These are phyloP conservation scores for Podocnemis expansa DNA, from an alignment of 2,113 vertebrate genomes.

Conservation along the genomic window DNA sequence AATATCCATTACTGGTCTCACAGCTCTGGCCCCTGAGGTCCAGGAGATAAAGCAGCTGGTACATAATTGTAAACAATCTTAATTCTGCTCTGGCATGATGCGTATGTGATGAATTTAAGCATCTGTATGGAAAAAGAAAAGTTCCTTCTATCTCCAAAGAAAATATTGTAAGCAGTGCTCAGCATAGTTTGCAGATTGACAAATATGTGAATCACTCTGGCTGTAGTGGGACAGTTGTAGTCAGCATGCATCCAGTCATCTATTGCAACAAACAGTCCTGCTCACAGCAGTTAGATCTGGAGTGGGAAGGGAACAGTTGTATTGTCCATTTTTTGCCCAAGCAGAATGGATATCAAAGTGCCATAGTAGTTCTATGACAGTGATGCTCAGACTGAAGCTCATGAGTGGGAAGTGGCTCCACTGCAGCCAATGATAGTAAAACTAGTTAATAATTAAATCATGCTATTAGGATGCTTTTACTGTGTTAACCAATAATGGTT, in stretches of 20 bases:
- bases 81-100: not conserved
- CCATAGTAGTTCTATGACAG: not conserved
- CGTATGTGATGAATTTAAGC: not conserved
- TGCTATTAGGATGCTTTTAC: too few relatives aligned
- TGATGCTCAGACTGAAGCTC: too few relatives aligned
- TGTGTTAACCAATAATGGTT: too few relatives aligned
- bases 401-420: too few relatives aligned
- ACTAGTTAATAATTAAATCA: too few relatives aligned
- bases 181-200: not conserved
- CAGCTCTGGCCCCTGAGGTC: not conserved
- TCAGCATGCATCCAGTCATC: not conserved
- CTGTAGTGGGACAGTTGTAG: not conserved
- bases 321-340: not conserved
- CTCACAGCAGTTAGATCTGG: not conserved
- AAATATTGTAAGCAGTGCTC: not conserved
- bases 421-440: too few relatives aligned
- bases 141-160: not conserved
- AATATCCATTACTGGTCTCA: not conserved
- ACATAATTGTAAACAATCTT: not conserved
- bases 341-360: not conserved
- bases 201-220: not conserved
- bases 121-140: not conserved
- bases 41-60: not conserved
- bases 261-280: not conserved
- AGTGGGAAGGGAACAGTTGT: not conserved